A percentile compares a stretch with the other conserved stretches of the same genome.
phyloP scores from a whole-genome alignment of 2,888 invertebrate species.

The Netelia virgata region DNA sequence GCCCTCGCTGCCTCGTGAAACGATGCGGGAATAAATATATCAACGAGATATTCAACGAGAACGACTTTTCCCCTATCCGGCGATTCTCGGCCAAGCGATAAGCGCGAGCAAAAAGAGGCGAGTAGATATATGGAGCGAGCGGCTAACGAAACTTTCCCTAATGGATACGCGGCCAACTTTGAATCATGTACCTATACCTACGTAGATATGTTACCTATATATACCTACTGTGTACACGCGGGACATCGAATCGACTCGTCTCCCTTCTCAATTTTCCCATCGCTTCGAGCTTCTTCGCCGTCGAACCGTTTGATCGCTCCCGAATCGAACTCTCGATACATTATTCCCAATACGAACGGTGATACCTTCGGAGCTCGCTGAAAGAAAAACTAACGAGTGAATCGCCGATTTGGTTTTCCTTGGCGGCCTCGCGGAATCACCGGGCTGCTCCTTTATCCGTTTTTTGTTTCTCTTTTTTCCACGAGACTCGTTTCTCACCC shows the following conservation, averaged over 20 bases:
- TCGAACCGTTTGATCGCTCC: no score
- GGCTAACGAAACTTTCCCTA: conserved; percentile 22
- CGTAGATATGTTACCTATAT: no score
- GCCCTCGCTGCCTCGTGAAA: not conserved
- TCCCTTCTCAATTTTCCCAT: conserved; percentile 16
- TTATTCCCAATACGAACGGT: no score
- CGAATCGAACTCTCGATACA: no score
- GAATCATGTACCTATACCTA: conserved; percentile 29
- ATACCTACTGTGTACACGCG: not conserved
- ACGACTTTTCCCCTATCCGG: conserved; percentile 46
- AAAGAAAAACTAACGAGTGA: no score
- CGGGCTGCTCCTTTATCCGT: no score
- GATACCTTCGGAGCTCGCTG: no score
- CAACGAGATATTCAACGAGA: conserved; percentile 39
- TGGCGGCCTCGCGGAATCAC: no score
- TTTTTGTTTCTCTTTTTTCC: no score
- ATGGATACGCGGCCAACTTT: conserved; percentile 57
- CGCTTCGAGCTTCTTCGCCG: no score
- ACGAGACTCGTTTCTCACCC: not conserved
- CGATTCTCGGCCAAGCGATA: conserved; percentile 59
- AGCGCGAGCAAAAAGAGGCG: conserved; percentile 21
- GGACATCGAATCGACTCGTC: conserved; percentile 51
- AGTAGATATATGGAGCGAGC: not conserved
- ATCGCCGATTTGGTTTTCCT: no score
- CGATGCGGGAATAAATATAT: conserved; percentile 37